Base-by-base conservation (phyloP, 2,113 vertebrate species). In the Rana temporaria region DNA sequence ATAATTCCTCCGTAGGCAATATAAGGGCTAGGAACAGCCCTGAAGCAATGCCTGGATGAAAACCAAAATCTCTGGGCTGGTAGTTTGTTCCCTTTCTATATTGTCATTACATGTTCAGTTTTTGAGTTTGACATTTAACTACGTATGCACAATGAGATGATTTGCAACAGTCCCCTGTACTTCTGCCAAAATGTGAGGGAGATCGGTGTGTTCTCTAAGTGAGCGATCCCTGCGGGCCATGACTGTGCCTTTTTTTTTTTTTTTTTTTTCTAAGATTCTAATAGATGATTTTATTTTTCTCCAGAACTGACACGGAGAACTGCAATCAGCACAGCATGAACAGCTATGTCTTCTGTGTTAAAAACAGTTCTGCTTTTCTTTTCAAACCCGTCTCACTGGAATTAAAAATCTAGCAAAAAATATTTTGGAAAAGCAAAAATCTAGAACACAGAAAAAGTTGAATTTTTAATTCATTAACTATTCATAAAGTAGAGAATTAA, bases 241-340 rank as follows among this genome's bases (percentile, higher is more conserved):
- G 52, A 32, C 18, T 56, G 52, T n/a, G 26, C 6, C 52, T 32
- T 57, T 56, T 24, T 38, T 38, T 38, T 38, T 38, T 60, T 53
- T 56, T 55, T n/a, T n/a, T n/a, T n/a, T n/a, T n/a, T n/a, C n/a
- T 12, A 56, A 26, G 69, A 57, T 57, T 72, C 5, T 57, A 32
- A 72, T 56, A 71, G 68, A 26, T 56, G 8, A 55, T 72, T n/a
- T 68, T 48, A n/a, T 48, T 68, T 48, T 72, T 55, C 17, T 72
- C 2, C 11, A 32, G 52, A 32, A 30, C 24, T 30, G 52, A 17
- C 53, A 12, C 53, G 30, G 22, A 72, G 53, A 30, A 32, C 66
- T 42, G 3, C 16, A 68, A 68, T 48, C 66, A 20, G 34, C 19
- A 20, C 66, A 56, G 69, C 69, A 56, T 71, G 52, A 72, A 30